These are phyloP conservation scores for Lymantria dispar DNA, from an alignment of 2,888 invertebrate genomes.

Conservation along the genomic window DNA sequence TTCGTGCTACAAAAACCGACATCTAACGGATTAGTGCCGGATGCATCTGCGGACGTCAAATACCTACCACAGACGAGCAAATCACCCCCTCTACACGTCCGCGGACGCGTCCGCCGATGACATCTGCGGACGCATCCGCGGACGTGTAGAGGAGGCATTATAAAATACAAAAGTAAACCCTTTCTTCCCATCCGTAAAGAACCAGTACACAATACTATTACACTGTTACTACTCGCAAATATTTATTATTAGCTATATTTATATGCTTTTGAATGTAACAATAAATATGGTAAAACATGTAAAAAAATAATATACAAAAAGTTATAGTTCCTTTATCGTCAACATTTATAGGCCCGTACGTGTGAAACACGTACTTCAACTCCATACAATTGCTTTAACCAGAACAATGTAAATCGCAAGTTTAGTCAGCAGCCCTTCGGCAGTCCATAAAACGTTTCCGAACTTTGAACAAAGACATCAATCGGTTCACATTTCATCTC, in stretches of 20 bases:
- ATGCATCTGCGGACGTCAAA: too few species aligned
- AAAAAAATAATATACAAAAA: background rate
- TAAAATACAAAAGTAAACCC: too few species aligned
- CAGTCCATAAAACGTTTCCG: conserved; percentile 58
- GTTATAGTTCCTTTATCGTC: background rate
- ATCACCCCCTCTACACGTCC: too few species aligned
- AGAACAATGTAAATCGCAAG: conserved; percentile 58
- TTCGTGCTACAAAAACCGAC: too few species aligned
- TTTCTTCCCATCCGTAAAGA: too few species aligned
- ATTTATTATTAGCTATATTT: background rate
- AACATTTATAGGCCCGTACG: background rate
- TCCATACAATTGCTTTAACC: conserved; percentile 18
- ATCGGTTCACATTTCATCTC: conserved; percentile 76
- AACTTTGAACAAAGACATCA: conserved; percentile 77
- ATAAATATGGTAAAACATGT: background rate
- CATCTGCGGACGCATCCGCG: too few species aligned
- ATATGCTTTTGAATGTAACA: background rate
- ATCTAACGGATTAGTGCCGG: too few species aligned
- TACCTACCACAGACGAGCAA: too few species aligned
- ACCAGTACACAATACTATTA: too few species aligned
- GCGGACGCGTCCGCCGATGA: too few species aligned
- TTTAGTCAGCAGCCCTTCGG: conserved; percentile 68
- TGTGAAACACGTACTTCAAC: conserved; percentile 2
- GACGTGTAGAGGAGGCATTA: too few species aligned
- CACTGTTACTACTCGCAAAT: background rate